These are phyloP conservation scores for Andricus grossulariae DNA, from an alignment of 1,140 invertebrate genomes.

Conservation along the genomic window DNA sequence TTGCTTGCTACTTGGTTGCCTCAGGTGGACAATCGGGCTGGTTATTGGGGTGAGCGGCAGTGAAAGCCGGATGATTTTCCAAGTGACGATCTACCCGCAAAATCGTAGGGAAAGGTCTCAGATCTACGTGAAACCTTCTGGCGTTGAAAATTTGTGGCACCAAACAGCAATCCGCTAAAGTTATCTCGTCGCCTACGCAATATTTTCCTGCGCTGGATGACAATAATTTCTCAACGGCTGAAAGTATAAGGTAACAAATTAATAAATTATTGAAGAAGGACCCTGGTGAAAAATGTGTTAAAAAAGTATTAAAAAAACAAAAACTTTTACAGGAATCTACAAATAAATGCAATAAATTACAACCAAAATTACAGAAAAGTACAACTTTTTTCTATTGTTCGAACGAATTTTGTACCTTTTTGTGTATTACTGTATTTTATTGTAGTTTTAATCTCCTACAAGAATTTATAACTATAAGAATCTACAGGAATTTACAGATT, in stretches of 20 bases:
- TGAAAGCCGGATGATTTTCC: conserved; percentile 91
- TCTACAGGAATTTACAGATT: too few species aligned
- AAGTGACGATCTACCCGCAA: conserved; percentile 89
- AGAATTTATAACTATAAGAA: too few species aligned
- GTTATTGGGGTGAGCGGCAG: conserved; percentile 89
- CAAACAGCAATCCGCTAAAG: conserved; percentile 95
- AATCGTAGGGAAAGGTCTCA: conserved; percentile 92
- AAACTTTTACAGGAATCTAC: too few species aligned
- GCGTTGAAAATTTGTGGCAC: conserved; percentile 96
- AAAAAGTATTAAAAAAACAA: too few species aligned
- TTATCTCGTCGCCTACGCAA: conserved; percentile 94
- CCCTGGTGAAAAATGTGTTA: too few species aligned
- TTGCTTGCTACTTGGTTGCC: conserved; percentile 83
- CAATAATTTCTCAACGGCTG: conserved; percentile 92
- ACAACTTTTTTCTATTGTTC: too few species aligned
- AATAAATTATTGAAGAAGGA: too few species aligned
- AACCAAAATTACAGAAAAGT: too few species aligned
- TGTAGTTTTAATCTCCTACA: too few species aligned
- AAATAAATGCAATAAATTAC: too few species aligned
- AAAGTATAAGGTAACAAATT: conserved; percentile 50
- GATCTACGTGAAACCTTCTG: conserved; percentile 93
- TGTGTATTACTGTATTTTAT: too few species aligned
- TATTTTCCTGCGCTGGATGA: conserved; percentile 92
- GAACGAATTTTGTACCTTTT: too few species aligned
- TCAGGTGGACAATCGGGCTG: conserved; percentile 95